Evolutionary conservation across 2,113 vertebrate genomes (phyloP).

Genomic region (Xenopus tropicalis): DNA sequence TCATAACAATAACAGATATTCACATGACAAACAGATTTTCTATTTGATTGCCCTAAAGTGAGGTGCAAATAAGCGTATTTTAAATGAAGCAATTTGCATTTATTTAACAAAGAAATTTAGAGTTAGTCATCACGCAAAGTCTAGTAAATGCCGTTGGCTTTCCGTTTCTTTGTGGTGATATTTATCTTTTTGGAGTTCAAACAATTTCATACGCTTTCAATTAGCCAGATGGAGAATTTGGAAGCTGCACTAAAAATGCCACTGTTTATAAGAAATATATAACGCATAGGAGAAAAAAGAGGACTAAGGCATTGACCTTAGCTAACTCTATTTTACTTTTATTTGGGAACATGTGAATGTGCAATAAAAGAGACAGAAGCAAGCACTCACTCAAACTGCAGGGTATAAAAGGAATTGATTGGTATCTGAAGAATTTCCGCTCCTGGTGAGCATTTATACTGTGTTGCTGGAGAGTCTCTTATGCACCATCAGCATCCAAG

Average conservation of each 20-base stretch:
- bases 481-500: no score
- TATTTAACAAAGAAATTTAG: constrained; percentile 36
- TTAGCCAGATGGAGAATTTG: constrained; percentile 45
- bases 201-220: constrained; percentile 43
- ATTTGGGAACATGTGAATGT: background rate
- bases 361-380: background rate
- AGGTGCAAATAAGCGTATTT: constrained; percentile 39
- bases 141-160: constrained; percentile 37
- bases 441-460: no score
- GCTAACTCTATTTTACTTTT: constrained; percentile 16
- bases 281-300: constrained; percentile 21
- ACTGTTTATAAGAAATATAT: constrained; percentile 37
- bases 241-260: constrained; percentile 31
- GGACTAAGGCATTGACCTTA: constrained; percentile 23
- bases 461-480: no score
- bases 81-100: constrained; percentile 44
- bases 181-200: constrained; percentile 36
- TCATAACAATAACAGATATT: constrained; percentile 36
- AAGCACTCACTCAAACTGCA: background rate
- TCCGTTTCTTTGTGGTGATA: constrained; percentile 34
- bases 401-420: background rate
- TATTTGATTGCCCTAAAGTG: constrained; percentile 39
- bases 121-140: constrained; percentile 21
- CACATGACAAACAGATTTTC: constrained; percentile 41
- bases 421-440: background rate